phyloP scores from a whole-genome alignment of 2,888 invertebrate genomes.

The Leucoptera coffeella region DNA sequence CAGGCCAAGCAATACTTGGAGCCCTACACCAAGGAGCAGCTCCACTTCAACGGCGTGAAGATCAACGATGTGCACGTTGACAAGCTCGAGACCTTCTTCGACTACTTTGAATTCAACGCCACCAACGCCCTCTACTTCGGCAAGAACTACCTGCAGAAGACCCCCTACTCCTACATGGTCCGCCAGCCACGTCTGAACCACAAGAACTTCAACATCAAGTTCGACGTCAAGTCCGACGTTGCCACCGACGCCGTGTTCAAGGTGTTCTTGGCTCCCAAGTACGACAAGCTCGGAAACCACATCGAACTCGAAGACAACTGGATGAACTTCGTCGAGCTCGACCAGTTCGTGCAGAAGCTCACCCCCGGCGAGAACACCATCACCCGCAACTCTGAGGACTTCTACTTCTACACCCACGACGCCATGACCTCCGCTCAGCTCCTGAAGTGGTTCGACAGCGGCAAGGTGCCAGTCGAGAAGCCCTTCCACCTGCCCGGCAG shows the following conservation, averaged over 20 bases:
- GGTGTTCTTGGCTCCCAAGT: slow-evolving; percentile 56
- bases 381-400: slow-evolving; percentile 50
- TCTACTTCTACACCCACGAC: slow-evolving; percentile 47
- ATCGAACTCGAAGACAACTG: slow-evolving; percentile 14
- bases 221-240: slow-evolving; percentile 31
- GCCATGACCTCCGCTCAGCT: slow-evolving; percentile 46
- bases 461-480: slow-evolving; percentile 13
- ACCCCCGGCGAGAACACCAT: slow-evolving; percentile 50
- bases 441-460: slow-evolving; percentile 35
- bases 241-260: slow-evolving; percentile 43
- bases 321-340: slow-evolving; percentile 11
- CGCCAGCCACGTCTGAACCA: slow-evolving; percentile 46
- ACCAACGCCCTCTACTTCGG: slow-evolving; percentile 29
- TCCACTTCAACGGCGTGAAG: slow-evolving; percentile 42
- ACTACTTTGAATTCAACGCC: slow-evolving; percentile 30
- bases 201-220: slow-evolving; percentile 40
- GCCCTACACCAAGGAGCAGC: slow-evolving; percentile 44
- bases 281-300: slow-evolving; percentile 39
- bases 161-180: slow-evolving; percentile 19
- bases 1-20: slow-evolving; percentile 42
- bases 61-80: slow-evolving; percentile 47
- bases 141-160: slow-evolving; percentile 13
- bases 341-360: slow-evolving; percentile 32
- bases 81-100: slow-evolving; percentile 53
- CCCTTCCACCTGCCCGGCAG: slow-evolving; percentile 52